Conservation (phyloP, 2,113 vertebrate genomes). For the Baryphthengus martii region DNA sequence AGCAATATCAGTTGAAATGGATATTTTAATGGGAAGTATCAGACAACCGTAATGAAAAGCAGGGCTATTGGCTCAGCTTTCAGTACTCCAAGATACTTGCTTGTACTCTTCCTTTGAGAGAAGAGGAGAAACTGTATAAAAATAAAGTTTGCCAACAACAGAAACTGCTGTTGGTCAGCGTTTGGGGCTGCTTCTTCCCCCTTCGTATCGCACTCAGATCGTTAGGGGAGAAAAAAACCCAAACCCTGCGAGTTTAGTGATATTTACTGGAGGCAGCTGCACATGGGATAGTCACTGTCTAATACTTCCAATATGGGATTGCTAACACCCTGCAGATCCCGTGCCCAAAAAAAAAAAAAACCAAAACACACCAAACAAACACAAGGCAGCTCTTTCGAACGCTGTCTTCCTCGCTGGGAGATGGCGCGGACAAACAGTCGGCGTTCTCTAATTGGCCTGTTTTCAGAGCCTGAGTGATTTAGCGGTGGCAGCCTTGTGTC, state of each 20-base stretch:
- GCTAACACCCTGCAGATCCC: not conserved
- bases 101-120: not conserved
- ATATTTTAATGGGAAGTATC: constrained; percentile 49
- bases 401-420: not conserved
- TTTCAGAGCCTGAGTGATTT: constrained; percentile 2
- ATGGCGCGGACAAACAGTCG: not conserved
- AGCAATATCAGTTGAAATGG: constrained; percentile 30
- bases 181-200: not conserved
- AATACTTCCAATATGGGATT: not conserved
- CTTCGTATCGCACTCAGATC: not conserved
- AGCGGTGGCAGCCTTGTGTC: not conserved
- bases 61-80: constrained; percentile 33
- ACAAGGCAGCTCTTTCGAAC: not conserved
- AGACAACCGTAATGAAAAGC: constrained; percentile 40
- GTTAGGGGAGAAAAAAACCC: not conserved
- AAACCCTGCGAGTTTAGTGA: not conserved
- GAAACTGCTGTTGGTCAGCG: not conserved
- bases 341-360: not conserved
- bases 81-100: not conserved
- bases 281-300: not conserved
- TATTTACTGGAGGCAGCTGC: not conserved
- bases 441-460: not conserved
- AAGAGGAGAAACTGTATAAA: not conserved
- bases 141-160: not conserved
- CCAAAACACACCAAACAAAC: too few species aligned